Conservation (phyloP, 1,140 invertebrate species). For the Nomia melanderi region DNA sequence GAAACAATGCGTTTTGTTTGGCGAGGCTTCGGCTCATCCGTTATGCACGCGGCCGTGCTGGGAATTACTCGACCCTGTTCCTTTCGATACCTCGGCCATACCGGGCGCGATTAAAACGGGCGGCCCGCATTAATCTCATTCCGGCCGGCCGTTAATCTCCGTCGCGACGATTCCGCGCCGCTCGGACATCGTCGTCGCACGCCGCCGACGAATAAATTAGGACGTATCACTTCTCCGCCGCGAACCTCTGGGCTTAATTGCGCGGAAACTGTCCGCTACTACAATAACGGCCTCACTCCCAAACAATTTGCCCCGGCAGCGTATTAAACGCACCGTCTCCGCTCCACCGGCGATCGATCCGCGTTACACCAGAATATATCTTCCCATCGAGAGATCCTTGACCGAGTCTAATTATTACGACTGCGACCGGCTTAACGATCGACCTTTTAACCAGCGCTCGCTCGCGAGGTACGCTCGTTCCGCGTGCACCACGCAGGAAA, state of each 20-base stretch:
- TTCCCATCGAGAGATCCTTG: background rate
- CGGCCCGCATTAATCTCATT: too few species aligned
- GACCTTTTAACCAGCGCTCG: background rate
- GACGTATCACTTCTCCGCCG: background rate
- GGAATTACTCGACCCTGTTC: too few species aligned
- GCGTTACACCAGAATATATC: background rate
- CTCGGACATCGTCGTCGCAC: too few species aligned
- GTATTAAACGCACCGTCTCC: background rate
- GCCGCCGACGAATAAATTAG: background rate
- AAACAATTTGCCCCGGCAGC: background rate
- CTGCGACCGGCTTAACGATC: background rate
- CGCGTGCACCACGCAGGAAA: too few species aligned
- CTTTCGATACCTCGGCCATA: too few species aligned
- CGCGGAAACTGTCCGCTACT: background rate
- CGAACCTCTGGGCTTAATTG: background rate
- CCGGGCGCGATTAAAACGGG: too few species aligned
- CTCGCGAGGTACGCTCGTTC: too few species aligned
- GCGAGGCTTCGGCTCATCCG: too few species aligned
- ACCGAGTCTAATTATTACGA: slow-evolving; percentile 6
- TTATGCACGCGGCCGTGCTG: background rate
- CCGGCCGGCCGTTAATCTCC: too few species aligned
- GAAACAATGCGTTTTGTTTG: slow-evolving; percentile 17
- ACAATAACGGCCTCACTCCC: background rate
- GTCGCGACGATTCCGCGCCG: too few species aligned
- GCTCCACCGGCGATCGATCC: background rate